Base-by-base conservation (phyloP, 2,113 vertebrate species). In the Silurus meridionalis region DNA sequence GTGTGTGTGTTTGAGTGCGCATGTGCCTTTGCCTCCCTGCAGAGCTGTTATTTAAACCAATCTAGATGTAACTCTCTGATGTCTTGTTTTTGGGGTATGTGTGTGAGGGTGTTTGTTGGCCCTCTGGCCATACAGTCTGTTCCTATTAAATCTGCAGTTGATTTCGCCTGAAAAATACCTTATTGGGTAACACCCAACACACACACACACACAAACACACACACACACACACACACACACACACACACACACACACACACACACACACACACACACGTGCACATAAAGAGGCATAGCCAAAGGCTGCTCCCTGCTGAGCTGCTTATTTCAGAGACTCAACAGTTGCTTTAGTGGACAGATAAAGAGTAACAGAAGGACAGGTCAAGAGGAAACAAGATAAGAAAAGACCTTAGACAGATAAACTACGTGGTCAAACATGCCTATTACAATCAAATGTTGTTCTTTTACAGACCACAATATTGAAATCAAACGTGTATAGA, bases 81-180 rank as follows among this genome's bases (percentile, higher is more conserved):
- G 75, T 82, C 46, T 46, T 50, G 55, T 77, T 72, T 85, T 57
- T 52, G 83, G 58, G 71, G 79, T 82, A 37, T 14, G 57, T 57
- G 57, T 71, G 72, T 66, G 74, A 57, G 71, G 79, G 88, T 83
- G 71, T n/a, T 63, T 78, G 63, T 72, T 61, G 17, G 82, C 77
- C 82, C 82, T 80, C 63, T 57, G 74, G 85, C 66, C 72, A 83
- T 77, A 66, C 82, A 88, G 85, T 82, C 64, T 83, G n/a, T 80
- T 85, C 66, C 82, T 46, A 72, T 82, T 64, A 86, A 88, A 90
- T 75, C 87, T 88, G 87, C 66, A 83, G 84, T 74, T 88, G 74
- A 75, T 77, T 86, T 84, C 63, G 55, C 15, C 80, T 64, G 61
- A 71, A 84, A 28, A 84, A 61, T 11, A 52, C 21, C 25, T 53